A percentile compares a stretch with the other conserved stretches of the same genome.
Evolutionary conservation across 1,140 invertebrate genomes (phyloP).

Genomic region (Batillaria attramentaria): DNA sequence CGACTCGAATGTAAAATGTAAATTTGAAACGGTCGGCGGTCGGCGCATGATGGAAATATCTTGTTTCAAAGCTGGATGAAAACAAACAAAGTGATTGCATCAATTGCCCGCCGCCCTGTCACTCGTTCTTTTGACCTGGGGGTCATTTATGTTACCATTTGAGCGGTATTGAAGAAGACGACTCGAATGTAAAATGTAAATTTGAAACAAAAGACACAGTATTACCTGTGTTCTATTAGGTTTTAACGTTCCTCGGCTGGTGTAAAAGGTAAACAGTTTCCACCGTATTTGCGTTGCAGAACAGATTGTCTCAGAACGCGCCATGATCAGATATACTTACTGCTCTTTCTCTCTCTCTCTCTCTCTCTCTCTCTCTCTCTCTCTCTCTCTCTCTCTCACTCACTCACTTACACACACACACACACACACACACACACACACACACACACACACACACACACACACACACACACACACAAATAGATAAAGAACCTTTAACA

Average conservation of each 20-base stretch:
- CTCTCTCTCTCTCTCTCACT: neutral
- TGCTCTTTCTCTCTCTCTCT: neutral
- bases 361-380: constrained; percentile 13
- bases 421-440: neutral
- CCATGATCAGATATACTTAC: too few relatives aligned
- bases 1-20: too few relatives aligned
- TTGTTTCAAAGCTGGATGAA: constrained; percentile 13
- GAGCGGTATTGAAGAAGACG: too few relatives aligned
- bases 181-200: too few relatives aligned
- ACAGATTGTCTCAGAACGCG: too few relatives aligned
- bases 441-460: constrained; percentile 11
- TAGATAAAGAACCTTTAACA: too few relatives aligned
- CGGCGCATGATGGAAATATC: constrained; percentile 19
- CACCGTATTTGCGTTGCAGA: too few relatives aligned
- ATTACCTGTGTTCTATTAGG: too few relatives aligned
- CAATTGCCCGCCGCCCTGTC: neutral
- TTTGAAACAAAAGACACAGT: too few relatives aligned
- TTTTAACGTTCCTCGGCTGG: too few relatives aligned
- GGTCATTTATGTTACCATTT: too few relatives aligned
- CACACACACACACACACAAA: constrained; percentile 14
- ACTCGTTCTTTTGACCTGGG: constrained; percentile 1
- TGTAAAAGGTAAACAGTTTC: too few relatives aligned
- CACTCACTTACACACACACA: neutral
- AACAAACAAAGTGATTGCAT: constrained; percentile 11
- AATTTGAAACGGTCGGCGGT: neutral